Base-by-base conservation (phyloP, 1,140 invertebrate genomes). In the Ceratina japonica region DNA sequence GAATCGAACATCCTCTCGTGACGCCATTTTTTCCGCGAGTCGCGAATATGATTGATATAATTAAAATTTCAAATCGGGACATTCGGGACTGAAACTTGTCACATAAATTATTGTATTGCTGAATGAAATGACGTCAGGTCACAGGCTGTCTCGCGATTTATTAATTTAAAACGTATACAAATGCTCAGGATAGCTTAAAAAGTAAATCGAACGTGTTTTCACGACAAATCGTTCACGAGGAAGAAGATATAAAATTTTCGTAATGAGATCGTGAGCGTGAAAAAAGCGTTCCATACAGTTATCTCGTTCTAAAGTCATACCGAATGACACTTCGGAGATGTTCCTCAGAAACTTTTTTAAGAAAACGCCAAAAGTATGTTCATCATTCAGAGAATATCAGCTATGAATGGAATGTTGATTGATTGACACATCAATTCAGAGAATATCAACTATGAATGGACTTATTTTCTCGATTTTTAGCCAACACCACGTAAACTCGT, bases 291-390 rank as follows among this genome's bases (percentile, higher is more conserved):
- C 24, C 5, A n/a, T 16, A 15, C 24, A 44, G 54, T 18, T 16
- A 0, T 56, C 10, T n/a, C 5, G 24, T 15, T 37, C 31, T 66
- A 37, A 31, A 51, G 7, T 20, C 37, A 7, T 68, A 58, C 3
- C 37, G 12, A 75, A 58, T 18, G n/a, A 56, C 15, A 59, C 4
- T 22, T 0, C 10, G 3, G 59, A 66, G 54, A 79, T 79, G 70
- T 65, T 79, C 24, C 24, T 66, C 12, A 79, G 37, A 66, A 74
- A n/a, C 24, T 74, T 79, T n/a, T 74, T 74, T 18, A 74, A 66
- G 20, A 37, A 7, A 22, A 31, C 22, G 22, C 7, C 52, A 2
- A 64, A 65, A 37, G 77, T 79, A 74, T 8, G 69, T 63, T 63
- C 63, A 37, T 64, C 27, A n/a, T 73, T 7, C 27, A 31, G 4